Evolutionary conservation across 1,140 invertebrate species (phyloP).

Genomic region (Drosophila mayri): DNA sequence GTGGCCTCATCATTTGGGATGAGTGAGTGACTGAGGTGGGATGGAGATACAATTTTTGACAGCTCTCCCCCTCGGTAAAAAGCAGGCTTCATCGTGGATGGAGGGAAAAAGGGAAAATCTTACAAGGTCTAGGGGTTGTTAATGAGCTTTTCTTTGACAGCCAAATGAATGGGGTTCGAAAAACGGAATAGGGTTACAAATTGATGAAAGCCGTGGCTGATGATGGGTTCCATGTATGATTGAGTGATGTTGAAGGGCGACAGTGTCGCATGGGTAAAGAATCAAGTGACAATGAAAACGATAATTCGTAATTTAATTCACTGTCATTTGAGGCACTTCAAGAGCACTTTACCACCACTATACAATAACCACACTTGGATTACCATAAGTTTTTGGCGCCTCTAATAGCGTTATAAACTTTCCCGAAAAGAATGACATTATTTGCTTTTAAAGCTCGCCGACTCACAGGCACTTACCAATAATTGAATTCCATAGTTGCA

Average conservation of each 20-base stretch:
- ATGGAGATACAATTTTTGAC: conserved; percentile 60
- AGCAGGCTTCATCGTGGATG: conserved; percentile 16
- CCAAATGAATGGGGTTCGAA: conserved; percentile 37
- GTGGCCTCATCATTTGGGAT: conserved; percentile 46
- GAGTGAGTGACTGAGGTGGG: background rate
- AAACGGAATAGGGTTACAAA: conserved; percentile 56
- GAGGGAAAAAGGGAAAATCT: background rate
- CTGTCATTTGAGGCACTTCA: conserved; percentile 4
- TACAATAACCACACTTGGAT: conserved; percentile 13
- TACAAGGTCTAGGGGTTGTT: conserved; percentile 50
- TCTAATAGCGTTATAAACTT: conserved; percentile 21
- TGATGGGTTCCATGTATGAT: conserved; percentile 23
- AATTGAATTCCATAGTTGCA: conserved; percentile 67
- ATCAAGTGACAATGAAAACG: conserved; percentile 18
- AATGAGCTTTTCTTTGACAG: conserved; percentile 66
- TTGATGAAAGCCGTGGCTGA: conserved; percentile 26
- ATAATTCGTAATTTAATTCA: conserved; percentile 13
- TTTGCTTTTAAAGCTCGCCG: conserved; percentile 35
- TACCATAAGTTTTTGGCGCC: conserved; percentile 1
- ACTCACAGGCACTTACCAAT: conserved; percentile 52
- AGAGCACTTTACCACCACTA: no score
- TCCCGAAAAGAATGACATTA: conserved; percentile 17
- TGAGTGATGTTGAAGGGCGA: conserved; percentile 15
- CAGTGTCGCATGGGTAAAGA: conserved; percentile 13
- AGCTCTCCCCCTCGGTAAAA: conserved; percentile 13